Conservation (phyloP, 2,888 invertebrate genomes). For the Tetropium fuscum region DNA sequence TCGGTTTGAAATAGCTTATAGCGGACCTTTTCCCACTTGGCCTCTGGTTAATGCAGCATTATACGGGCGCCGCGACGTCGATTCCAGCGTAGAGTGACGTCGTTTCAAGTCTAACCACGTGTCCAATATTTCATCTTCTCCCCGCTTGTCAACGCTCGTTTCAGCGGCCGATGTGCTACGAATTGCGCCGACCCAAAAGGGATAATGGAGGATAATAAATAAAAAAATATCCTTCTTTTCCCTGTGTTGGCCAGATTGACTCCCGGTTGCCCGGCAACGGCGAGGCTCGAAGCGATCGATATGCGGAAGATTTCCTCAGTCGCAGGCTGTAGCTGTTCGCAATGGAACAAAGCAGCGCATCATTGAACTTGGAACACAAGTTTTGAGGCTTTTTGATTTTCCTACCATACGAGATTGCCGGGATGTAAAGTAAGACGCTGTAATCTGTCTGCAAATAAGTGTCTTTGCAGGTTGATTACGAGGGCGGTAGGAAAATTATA, state of each 20-base stretch:
- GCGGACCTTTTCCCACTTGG: slow-evolving; percentile 57
- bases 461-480: no score
- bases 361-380: slow-evolving; percentile 46
- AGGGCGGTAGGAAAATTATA: no score
- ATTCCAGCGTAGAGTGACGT: slow-evolving; percentile 72
- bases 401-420: slow-evolving; percentile 20
- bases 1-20: slow-evolving; percentile 52
- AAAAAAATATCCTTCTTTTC: slow-evolving; percentile 66
- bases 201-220: slow-evolving; percentile 66
- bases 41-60: slow-evolving; percentile 61
- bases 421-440: slow-evolving; percentile 4
- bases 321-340: slow-evolving; percentile 48
- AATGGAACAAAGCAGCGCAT: slow-evolving; percentile 49
- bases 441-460: slow-evolving; percentile 18
- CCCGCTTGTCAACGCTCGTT: slow-evolving; percentile 58
- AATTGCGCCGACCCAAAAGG: slow-evolving; percentile 59
- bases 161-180: slow-evolving; percentile 40
- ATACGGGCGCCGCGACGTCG: slow-evolving; percentile 66
- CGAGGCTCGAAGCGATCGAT: slow-evolving; percentile 67
- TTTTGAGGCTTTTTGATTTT: slow-evolving; percentile 40
- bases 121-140: slow-evolving; percentile 81
- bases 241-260: slow-evolving; percentile 69
- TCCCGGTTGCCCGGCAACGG: slow-evolving; percentile 70
- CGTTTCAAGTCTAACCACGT: slow-evolving; percentile 81
- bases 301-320: slow-evolving; percentile 65